Evolutionary conservation across 2,113 vertebrate genomes (phyloP).

Genomic region (Seriola quinqueradiata): DNA sequence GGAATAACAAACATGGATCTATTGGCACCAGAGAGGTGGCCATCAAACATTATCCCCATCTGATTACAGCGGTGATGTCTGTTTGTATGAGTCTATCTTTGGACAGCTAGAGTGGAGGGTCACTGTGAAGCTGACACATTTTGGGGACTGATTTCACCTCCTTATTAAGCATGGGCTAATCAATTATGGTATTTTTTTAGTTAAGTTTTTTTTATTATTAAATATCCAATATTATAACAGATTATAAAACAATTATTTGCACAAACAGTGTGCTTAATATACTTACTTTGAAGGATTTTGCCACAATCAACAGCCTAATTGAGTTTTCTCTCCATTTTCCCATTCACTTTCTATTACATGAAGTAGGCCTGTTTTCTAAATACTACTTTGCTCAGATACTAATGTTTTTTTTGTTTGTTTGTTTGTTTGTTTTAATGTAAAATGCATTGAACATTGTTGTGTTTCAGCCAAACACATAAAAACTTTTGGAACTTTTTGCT

Average conservation of each 20-base stretch:
- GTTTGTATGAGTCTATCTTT: slow-evolving; percentile 49
- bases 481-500: neutral
- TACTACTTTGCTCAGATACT: too few relatives aligned
- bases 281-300: neutral
- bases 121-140: neutral
- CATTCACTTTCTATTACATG: neutral
- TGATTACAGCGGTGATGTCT: slow-evolving; percentile 56
- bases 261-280: neutral
- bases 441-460: neutral
- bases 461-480: neutral
- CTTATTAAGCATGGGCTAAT: neutral
- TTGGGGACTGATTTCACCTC: neutral
- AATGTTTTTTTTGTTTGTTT: too few relatives aligned
- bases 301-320: neutral
- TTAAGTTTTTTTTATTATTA: neutral
- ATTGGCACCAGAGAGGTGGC: slow-evolving; percentile 69
- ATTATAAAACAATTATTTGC: too few relatives aligned
- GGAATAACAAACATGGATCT: slow-evolving; percentile 74
- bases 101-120: slow-evolving; percentile 15
- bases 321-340: neutral
- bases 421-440: neutral
- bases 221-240: neutral
- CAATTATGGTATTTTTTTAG: neutral
- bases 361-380: too few relatives aligned
- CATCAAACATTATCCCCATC: slow-evolving; percentile 52